Evolutionary conservation across 1,140 invertebrate genomes (phyloP), one percentile per base, ranked within the genome.

Genomic region (Aradophagus sp.): DNA sequence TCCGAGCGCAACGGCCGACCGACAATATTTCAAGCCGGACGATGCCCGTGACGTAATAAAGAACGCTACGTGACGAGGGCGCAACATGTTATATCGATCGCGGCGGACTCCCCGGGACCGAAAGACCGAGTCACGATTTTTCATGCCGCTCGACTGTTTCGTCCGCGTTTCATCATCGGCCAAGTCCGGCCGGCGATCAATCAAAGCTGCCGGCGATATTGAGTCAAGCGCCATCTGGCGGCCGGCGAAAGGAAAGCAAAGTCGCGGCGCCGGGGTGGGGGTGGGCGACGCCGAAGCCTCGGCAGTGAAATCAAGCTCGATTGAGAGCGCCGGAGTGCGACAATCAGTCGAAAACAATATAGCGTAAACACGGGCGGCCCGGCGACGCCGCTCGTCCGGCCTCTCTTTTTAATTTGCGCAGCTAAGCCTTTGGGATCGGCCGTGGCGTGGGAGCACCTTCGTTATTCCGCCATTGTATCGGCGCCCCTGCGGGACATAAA

Each of bases 401-500:
- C 38, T 67, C 53, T 61, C 65, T 68, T 68, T 68, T 68, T 68
- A 68, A 68, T 68, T 68, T 68, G 48, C 65, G 41, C 47, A 68
- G 55, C 55, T 61, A 61, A 61, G 55, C 65, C 65, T 61, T 32
- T 41, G 65, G 55, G 65, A 68, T n/a, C 48, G 34, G 31, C 45
- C 32, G 39, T 50, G 47, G 34, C 42, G n/a, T n/a, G n/a, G 56
- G 44, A 42, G 48, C 50, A 50, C 66, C 66, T 61, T 69, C 66
- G 62, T 69, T 69, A 69, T 69, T 61, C 66, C 62, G 41, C 66
- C 41, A 69, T 69, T 69, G 66, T 69, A 69, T 69, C 66, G 55
- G 48, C 35, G 44, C 66, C 66, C 66, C 66, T 62, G 29, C 23
- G 36, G 56, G 50, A 69, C 50, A 69, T 69, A 62, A 69, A 61